These are phyloP conservation scores for Nowickia ferox DNA, from an alignment of 2,888 invertebrate genomes.

Conservation along the genomic window DNA sequence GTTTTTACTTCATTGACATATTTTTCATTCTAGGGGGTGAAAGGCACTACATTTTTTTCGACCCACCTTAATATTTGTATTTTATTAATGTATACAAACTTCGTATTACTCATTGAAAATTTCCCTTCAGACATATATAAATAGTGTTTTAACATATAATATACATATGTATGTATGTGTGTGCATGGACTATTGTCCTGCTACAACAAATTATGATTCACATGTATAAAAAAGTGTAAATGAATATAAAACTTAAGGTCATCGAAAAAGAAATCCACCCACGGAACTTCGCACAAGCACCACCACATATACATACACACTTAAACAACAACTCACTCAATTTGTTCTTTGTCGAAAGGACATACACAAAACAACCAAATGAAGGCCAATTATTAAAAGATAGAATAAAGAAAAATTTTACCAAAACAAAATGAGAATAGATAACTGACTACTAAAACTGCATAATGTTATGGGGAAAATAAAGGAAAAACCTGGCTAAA, in stretches of 20 bases:
- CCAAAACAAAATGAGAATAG: conserved; percentile 48
- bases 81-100: too few species aligned
- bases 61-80: too few species aligned
- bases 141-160: too few species aligned
- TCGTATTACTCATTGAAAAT: too few species aligned
- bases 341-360: conserved; percentile 51
- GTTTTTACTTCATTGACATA: too few species aligned
- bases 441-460: conserved; percentile 4
- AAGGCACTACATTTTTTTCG: too few species aligned
- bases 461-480: background rate
- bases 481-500: conserved; percentile 59
- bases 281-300: conserved; percentile 1
- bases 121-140: too few species aligned
- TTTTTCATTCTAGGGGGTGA: too few species aligned
- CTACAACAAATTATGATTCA: conserved; percentile 45
- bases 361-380: conserved; percentile 6
- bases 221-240: background rate
- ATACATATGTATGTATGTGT: too few species aligned
- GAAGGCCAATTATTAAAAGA: background rate
- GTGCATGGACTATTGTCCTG: background rate
- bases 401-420: conserved; percentile 1
- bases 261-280: conserved; percentile 14
- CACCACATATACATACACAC: background rate
- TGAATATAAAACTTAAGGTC: conserved; percentile 21
- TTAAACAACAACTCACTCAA: conserved; percentile 33